Conservation (phyloP, 2,797 vertebrate genomes). For the Glossophaga mutica region DNA sequence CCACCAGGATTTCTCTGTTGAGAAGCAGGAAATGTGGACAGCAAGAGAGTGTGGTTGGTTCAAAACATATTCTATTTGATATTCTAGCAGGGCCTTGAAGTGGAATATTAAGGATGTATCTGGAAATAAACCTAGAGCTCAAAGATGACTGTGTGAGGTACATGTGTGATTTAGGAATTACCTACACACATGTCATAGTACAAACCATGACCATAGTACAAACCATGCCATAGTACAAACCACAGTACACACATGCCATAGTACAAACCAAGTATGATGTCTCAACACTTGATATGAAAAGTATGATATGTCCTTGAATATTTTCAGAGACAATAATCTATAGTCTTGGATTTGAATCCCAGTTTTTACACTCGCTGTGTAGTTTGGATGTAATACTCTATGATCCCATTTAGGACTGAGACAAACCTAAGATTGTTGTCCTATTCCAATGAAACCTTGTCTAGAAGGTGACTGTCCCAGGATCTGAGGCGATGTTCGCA, state of each 20-base stretch:
- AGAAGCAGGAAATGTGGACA: background rate
- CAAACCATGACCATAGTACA: background rate
- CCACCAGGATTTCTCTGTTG: background rate
- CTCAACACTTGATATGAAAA: background rate
- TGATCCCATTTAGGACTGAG: background rate
- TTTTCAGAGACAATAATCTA: background rate
- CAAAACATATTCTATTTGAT: background rate
- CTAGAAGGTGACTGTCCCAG: background rate
- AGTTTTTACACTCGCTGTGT: background rate
- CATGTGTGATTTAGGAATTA: background rate
- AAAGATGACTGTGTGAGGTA: background rate
- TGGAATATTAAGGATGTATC: background rate
- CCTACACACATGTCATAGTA: rapidly evolving
- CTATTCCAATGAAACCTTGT: background rate
- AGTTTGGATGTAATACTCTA: background rate
- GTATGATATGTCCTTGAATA: background rate
- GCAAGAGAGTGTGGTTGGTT: background rate
- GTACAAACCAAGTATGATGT: background rate
- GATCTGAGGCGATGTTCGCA: rapidly evolving
- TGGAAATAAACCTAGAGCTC: background rate
- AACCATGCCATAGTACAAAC: background rate
- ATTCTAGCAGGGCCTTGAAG: background rate
- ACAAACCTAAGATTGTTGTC: background rate
- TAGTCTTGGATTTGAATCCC: no score
- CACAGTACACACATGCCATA: rapidly evolving